Evolutionary conservation across 1,140 invertebrate genomes (phyloP), one percentile per base, ranked within the genome.

Genomic region (Drosophila bipectinata): DNA sequence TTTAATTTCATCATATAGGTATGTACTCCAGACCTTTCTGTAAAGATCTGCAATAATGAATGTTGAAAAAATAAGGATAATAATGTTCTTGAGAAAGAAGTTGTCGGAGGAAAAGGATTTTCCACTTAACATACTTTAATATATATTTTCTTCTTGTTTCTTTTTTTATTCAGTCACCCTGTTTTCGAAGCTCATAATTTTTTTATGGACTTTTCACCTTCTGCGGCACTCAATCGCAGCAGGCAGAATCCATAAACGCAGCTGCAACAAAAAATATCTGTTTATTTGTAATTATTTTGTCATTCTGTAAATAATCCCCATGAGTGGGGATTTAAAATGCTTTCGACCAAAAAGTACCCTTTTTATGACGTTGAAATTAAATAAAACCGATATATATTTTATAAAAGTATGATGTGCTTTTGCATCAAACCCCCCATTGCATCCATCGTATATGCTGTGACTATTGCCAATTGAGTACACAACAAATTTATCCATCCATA

Each of bases 211-310:
- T 57, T 34, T 10, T 18, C 63, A 15, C 68, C 66, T 64, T 69
- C 45, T 69, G 51, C 28, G 67, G 24, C 51, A 74, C 74, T 68
- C 73, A 81, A 73, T 81, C 68, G 78, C 62, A 58, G 44, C 37
- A 24, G 58, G 55, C 59, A 63, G 28, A 48, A 77, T 53, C 68
- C 49, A 53, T 57, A 77, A 59, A 55, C 55, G 54, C 34, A 55
- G 60, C 45, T 73, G 55, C 32, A 26, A 56, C 78, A 72, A 71
- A 72, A 32, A 18, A 10, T 55, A 60, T 67, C 39, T 68, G 32
- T 69, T 48, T 68, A 39, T 56, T 47, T 73, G 62, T 34, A 77
- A 77, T 81, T 77, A 81, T 77, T 81, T 81, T 77, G 68, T 56
- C 67, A 57, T 61, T 73, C 57, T 45, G 47, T 53, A 54, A 73